Percentiles rank a stretch among this genome's conserved stretches.
These are phyloP conservation scores for Heliconius melpomene DNA, from an alignment of 1,140 invertebrate species.

Conservation along the genomic window DNA sequence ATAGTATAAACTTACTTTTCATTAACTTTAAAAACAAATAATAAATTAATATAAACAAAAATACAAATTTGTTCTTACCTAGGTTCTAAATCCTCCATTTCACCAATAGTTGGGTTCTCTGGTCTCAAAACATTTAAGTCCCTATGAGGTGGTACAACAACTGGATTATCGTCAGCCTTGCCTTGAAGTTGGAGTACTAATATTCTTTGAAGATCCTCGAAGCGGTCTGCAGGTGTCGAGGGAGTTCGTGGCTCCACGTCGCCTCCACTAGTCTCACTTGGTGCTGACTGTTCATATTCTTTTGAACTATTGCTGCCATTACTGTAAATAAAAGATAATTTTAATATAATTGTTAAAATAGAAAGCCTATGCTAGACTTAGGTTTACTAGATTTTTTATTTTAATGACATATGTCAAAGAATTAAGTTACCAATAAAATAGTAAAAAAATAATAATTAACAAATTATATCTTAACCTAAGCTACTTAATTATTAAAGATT, in stretches of 20 bases:
- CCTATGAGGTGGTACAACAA: constrained; percentile 81
- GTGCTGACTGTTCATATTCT: constrained; percentile 71
- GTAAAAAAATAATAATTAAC: neutral
- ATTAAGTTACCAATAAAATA: neutral
- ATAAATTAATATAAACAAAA: neutral
- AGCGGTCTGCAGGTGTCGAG: constrained; percentile 61
- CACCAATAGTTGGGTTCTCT: constrained; percentile 85
- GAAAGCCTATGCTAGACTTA: too few relatives aligned
- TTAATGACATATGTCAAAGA: too few relatives aligned
- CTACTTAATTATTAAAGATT: neutral
- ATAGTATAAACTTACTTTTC: too few relatives aligned
- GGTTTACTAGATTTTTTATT: too few relatives aligned
- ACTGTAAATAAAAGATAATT: constrained; percentile 44
- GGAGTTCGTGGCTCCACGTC: constrained; percentile 65
- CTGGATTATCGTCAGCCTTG: constrained; percentile 72
- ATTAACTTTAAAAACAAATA: neutral
- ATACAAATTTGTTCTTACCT: constrained; percentile 69
- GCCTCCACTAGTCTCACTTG: constrained; percentile 63
- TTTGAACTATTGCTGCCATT: constrained; percentile 68
- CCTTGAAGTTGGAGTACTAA: constrained; percentile 64
- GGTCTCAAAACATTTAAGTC: constrained; percentile 75
- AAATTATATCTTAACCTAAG: neutral
- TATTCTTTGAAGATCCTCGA: constrained; percentile 73
- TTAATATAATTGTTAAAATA: too few relatives aligned
- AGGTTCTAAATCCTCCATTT: constrained; percentile 83